Conservation (phyloP, 2,113 vertebrate species). For the Eublepharis macularius region DNA sequence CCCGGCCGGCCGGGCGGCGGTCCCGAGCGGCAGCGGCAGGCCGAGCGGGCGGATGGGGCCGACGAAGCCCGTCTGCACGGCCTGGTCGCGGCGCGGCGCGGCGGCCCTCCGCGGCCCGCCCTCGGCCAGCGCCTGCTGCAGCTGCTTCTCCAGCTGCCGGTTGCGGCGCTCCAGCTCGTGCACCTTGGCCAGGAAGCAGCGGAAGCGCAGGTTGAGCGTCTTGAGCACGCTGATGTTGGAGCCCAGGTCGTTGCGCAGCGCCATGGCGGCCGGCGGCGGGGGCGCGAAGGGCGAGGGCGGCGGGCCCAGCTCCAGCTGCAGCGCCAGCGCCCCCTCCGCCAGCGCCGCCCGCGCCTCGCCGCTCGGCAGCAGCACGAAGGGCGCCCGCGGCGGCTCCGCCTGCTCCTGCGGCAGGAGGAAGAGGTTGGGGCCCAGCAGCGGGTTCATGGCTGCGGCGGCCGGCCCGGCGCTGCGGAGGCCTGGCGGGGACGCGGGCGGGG, state of each 20-base stretch:
- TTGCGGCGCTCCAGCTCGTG: constrained; percentile 94
- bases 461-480: constrained; percentile 10
- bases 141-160: constrained; percentile 92
- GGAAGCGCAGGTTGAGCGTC: constrained; percentile 92
- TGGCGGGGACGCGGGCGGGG: neutral
- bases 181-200: constrained; percentile 96
- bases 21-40: constrained; percentile 41
- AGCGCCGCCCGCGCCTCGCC: no score
- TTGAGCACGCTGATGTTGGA: constrained; percentile 97
- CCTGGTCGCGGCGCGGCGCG: constrained; percentile 80
- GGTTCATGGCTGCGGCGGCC: constrained; percentile 84
- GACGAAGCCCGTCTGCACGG: constrained; percentile 89
- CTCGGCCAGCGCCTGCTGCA: constrained; percentile 88
- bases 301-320: constrained; percentile 43
- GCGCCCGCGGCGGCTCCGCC: constrained; percentile 53
- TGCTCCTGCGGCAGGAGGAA: constrained; percentile 80
- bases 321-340: no score
- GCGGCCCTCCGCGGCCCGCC: constrained; percentile 64
- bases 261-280: constrained; percentile 88
- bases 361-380: no score
- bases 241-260: constrained; percentile 93
- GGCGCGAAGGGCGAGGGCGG: constrained; percentile 50
- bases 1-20: constrained; percentile 42
- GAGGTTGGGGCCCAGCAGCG: constrained; percentile 84
- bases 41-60: constrained; percentile 81